phyloP scores from a whole-genome alignment of 2,797 vertebrate species.

The Leptoclinus maculatus region DNA sequence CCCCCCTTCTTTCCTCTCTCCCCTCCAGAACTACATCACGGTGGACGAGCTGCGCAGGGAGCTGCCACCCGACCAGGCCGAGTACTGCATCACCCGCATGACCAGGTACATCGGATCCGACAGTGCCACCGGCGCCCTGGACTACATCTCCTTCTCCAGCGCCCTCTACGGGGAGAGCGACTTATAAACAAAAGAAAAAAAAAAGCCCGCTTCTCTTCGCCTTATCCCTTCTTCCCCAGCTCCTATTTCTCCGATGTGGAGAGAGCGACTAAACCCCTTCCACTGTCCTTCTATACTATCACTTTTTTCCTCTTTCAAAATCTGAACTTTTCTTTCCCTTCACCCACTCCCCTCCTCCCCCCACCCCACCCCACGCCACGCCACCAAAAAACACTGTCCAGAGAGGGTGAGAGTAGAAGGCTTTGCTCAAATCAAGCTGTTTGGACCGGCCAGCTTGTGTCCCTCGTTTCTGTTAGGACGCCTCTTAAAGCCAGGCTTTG shows the following conservation, averaged over 20 bases:
- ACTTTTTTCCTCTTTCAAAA: constrained; percentile 45
- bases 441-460: constrained; percentile 28
- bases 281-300: constrained; percentile 47
- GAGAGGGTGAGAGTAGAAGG: constrained; percentile 63
- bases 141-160: constrained; percentile 95
- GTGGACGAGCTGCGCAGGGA: constrained; percentile 90
- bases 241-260: constrained; percentile 68
- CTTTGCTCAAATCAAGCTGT: constrained; percentile 68
- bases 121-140: constrained; percentile 84
- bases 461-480: constrained; percentile 32
- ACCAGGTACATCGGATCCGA: constrained; percentile 85
- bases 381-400: constrained; percentile 30
- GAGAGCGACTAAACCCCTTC: constrained; percentile 67
- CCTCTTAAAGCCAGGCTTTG: constrained; percentile 46
- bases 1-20: neutral
- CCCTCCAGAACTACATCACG: constrained; percentile 88
- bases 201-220: constrained; percentile 54
- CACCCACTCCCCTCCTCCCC: neutral
- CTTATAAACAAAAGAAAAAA: constrained; percentile 84
- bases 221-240: constrained; percentile 41
- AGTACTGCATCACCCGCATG: constrained; percentile 94
- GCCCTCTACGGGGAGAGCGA: constrained; percentile 94
- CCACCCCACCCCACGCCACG: neutral
- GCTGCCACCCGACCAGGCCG: constrained; percentile 90
- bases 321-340: constrained; percentile 26